Percentiles rank a stretch among this genome's conserved stretches.
phyloP scores from a whole-genome alignment of 2,797 vertebrate genomes.

The Phrynocephalus vlangalii region DNA sequence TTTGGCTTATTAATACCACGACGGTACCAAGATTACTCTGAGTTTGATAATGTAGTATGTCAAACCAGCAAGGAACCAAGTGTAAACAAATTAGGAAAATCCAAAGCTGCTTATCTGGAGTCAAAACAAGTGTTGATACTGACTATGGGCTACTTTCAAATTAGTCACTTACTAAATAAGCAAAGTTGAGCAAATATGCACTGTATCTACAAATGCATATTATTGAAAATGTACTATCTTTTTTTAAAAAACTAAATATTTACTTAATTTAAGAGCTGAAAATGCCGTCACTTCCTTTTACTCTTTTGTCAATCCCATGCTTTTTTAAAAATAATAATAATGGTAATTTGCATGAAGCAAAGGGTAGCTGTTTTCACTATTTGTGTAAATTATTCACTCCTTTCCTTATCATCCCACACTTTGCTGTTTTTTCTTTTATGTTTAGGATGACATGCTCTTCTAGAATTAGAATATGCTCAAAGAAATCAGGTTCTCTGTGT shows the following conservation, averaged over 20 bases:
- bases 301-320: constrained; percentile 21
- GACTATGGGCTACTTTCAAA: constrained; percentile 57
- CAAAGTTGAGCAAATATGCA: constrained; percentile 66
- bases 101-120: constrained; percentile 61
- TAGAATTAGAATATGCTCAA: background rate
- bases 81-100: constrained; percentile 70
- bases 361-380: constrained; percentile 16
- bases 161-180: constrained; percentile 63
- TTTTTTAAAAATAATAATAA: constrained; percentile 60
- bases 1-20: constrained; percentile 40
- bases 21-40: background rate
- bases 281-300: constrained; percentile 54
- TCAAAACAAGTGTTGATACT: constrained; percentile 64
- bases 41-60: constrained; percentile 21
- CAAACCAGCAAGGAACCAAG: constrained; percentile 42
- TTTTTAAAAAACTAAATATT: constrained; percentile 64
- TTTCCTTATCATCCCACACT: background rate
- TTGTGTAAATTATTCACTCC: background rate
- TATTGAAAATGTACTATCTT: constrained; percentile 62
- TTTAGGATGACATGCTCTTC: constrained; percentile 6
- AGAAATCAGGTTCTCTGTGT: background rate
- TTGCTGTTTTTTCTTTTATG: constrained; percentile 17
- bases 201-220: constrained; percentile 54
- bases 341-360: constrained; percentile 42
- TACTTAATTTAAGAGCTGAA: constrained; percentile 64